phyloP scores from a whole-genome alignment of 2,888 invertebrate species.

The Liopterus haemorrhoidalis region DNA sequence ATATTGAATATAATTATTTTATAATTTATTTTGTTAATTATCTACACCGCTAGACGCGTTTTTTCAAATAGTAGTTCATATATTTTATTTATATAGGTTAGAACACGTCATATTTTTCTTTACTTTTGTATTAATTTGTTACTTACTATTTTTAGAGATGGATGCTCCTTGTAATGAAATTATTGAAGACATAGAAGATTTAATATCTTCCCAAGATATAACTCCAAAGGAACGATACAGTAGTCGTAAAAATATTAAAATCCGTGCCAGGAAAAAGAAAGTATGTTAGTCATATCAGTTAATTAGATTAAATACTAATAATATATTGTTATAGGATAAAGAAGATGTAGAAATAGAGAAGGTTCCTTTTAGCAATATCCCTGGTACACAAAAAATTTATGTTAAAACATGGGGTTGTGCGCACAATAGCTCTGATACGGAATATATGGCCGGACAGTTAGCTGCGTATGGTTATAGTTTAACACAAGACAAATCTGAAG shows the following conservation, averaged over 20 bases:
- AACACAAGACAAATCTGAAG: slow-evolving; percentile 70
- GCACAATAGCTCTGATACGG: slow-evolving; percentile 95
- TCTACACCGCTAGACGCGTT: too few relatives aligned
- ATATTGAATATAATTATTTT: too few relatives aligned
- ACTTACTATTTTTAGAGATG: slow-evolving; percentile 42
- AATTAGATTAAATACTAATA: too few relatives aligned
- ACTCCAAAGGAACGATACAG: slow-evolving; percentile 73
- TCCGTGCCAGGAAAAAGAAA: slow-evolving; percentile 54
- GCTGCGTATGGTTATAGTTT: slow-evolving; percentile 81
- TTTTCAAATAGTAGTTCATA: too few relatives aligned
- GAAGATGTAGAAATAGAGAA: slow-evolving; percentile 18
- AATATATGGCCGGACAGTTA: slow-evolving; percentile 97
- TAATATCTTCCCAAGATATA: slow-evolving; percentile 73
- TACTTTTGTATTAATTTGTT: slow-evolving; percentile 2
- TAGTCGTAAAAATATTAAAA: slow-evolving; percentile 62
- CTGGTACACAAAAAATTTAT: slow-evolving; percentile 74
- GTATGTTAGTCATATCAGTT: slow-evolving; percentile 22
- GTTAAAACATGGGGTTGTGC: slow-evolving; percentile 97
- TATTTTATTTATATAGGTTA: too few relatives aligned
- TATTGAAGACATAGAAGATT: slow-evolving; percentile 79
- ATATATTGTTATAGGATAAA: slow-evolving; percentile 13
- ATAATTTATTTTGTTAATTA: too few relatives aligned
- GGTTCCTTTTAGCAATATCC: slow-evolving; percentile 40
- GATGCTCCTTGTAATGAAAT: slow-evolving; percentile 58
- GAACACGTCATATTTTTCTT: too few relatives aligned